phyloP scores from a whole-genome alignment of 1,140 invertebrate genomes.

The Hylyphantes graminicola region DNA sequence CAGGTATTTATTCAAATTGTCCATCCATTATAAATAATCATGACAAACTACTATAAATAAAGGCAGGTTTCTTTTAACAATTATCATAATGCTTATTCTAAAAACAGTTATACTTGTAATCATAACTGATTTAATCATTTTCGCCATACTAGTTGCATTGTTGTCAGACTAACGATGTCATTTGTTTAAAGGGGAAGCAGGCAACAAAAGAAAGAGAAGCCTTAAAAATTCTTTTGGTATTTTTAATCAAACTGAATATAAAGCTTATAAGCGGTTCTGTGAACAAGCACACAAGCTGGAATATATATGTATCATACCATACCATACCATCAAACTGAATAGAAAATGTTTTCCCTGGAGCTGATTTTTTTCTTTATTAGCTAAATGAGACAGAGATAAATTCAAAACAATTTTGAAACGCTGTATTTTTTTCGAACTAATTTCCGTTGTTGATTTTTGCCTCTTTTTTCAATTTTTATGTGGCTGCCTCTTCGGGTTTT shows the following conservation, averaged over 20 bases:
- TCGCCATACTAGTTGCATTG: too few species aligned
- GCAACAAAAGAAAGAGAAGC: not conserved
- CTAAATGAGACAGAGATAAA: slow-evolving; percentile 22
- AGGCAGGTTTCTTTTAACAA: too few species aligned
- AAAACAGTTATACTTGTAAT: too few species aligned
- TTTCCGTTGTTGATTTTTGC: slow-evolving; percentile 10
- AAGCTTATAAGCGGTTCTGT: too few species aligned
- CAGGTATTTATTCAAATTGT: too few species aligned
- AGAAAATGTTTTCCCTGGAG: slow-evolving; percentile 8
- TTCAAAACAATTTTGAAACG: slow-evolving; percentile 26
- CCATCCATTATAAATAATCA: too few species aligned
- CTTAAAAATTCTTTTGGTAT: slow-evolving; percentile 44
- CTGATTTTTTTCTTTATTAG: slow-evolving; percentile 9
- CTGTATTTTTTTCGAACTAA: slow-evolving; percentile 33
- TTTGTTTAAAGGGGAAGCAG: not conserved
- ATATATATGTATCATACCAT: too few species aligned
- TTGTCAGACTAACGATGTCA: too few species aligned
- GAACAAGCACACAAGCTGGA: too few species aligned
- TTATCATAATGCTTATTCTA: too few species aligned
- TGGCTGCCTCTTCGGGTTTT: not conserved
- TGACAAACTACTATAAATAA: too few species aligned
- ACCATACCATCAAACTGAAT: slow-evolving; percentile 45
- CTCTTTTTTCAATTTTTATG: not conserved
- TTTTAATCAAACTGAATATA: slow-evolving; percentile 42
- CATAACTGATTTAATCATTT: too few species aligned